Percentiles rank a stretch among this genome's conserved stretches.
Conservation (phyloP, 2,888 invertebrate species). For the Noctua comes region DNA sequence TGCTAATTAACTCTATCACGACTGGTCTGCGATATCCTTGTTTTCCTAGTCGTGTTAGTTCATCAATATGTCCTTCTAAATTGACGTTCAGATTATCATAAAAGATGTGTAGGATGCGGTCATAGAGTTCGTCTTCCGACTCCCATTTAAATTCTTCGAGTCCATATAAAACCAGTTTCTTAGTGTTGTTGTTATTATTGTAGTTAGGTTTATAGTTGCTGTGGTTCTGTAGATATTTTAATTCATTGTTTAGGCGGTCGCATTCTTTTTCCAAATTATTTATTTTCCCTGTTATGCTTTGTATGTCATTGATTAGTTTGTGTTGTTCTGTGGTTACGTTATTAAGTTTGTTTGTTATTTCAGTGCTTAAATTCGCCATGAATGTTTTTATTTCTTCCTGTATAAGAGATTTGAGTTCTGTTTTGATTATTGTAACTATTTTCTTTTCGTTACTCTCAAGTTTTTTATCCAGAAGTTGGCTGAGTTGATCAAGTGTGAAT, state of each 20-base stretch:
- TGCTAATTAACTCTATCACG: not conserved
- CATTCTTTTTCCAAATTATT: not conserved
- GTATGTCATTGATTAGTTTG: not conserved
- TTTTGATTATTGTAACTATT: not conserved
- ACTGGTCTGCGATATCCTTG: not conserved
- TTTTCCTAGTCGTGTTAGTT: not conserved
- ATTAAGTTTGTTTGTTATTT: not conserved
- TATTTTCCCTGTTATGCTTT: not conserved
- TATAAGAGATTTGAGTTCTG: not conserved
- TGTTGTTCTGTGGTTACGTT: not conserved
- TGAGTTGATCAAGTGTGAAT: slow-evolving; percentile 4
- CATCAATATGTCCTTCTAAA: slow-evolving; percentile 7
- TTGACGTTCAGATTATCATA: too few species aligned
- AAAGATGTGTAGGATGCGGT: not conserved
- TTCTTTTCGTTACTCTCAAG: not conserved
- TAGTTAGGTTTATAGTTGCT: not conserved
- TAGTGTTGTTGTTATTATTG: not conserved
- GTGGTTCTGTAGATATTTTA: not conserved
- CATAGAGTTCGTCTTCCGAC: not conserved
- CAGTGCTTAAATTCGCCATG: not conserved
- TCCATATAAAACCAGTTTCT: slow-evolving; percentile 2
- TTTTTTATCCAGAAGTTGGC: slow-evolving; percentile 1
- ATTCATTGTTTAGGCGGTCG: not conserved
- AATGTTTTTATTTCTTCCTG: not conserved
- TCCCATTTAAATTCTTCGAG: not conserved